Evolutionary conservation across 2,797 vertebrate genomes (phyloP).

Genomic region (Gymnothorax javanicus): DNA sequence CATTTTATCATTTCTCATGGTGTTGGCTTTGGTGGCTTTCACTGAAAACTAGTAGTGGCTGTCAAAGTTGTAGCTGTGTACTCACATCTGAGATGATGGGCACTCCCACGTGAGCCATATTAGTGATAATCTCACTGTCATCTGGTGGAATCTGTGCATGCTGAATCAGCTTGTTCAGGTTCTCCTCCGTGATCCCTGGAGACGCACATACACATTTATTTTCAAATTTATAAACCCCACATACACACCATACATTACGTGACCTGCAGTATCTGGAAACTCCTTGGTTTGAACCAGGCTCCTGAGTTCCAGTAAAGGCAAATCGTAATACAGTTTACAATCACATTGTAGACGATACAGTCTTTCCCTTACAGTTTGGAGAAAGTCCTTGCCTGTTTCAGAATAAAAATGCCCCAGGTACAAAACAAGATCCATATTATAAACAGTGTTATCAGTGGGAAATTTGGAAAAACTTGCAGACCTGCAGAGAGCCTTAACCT

Average conservation of each 20-base stretch:
- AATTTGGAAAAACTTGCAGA: too few relatives aligned
- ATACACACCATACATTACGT: slow-evolving; percentile 14
- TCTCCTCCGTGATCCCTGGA: slow-evolving; percentile 93
- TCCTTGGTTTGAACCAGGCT: too few relatives aligned
- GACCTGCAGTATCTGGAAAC: background rate
- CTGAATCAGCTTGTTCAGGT: slow-evolving; percentile 96
- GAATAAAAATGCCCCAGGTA: too few relatives aligned
- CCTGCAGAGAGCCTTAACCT: too few relatives aligned
- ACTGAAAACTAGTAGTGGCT: background rate
- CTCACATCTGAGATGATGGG: slow-evolving; percentile 93
- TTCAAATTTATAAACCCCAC: slow-evolving; percentile 18
- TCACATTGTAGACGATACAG: too few relatives aligned
- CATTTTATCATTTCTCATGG: background rate
- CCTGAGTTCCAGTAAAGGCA: too few relatives aligned
- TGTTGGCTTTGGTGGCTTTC: background rate
- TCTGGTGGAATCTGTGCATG: slow-evolving; percentile 95
- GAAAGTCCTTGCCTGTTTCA: too few relatives aligned
- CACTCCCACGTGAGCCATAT: slow-evolving; percentile 92
- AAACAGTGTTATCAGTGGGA: too few relatives aligned
- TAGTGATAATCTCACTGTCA: slow-evolving; percentile 98
- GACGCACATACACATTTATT: slow-evolving; percentile 18
- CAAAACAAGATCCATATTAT: too few relatives aligned
- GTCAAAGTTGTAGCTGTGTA: background rate
- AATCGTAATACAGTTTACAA: too few relatives aligned
- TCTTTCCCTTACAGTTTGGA: too few relatives aligned